These are phyloP conservation scores for Semibalanus balanoides DNA, from an alignment of 1,140 invertebrate genomes.

Conservation along the genomic window DNA sequence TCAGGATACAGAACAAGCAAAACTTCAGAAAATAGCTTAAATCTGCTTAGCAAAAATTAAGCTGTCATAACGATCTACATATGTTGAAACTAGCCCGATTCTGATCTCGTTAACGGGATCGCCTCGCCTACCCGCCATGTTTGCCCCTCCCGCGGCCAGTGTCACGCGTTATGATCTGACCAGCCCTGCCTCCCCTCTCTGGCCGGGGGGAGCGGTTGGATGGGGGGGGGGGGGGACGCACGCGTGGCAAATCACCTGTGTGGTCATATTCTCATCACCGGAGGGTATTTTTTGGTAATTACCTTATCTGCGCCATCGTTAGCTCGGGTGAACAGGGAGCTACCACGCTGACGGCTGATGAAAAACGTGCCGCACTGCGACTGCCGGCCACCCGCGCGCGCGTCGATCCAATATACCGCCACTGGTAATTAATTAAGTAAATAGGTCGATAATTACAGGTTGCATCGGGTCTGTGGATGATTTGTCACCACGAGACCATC, in stretches of 20 bases:
- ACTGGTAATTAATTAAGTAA: neutral
- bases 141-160: no score
- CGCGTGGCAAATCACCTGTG: neutral
- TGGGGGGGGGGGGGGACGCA: neutral
- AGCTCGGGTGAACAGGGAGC: neutral
- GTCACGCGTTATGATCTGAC: no score
- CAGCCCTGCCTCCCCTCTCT: no score
- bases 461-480: neutral
- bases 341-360: neutral
- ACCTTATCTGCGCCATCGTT: neutral
- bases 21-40: no score
- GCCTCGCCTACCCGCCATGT: no score
- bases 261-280: neutral
- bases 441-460: conserved; percentile 2
- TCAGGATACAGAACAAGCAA: no score
- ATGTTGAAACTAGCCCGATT: no score
- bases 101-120: no score
- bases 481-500: neutral
- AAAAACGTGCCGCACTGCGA: neutral
- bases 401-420: neutral
- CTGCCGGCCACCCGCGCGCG: neutral
- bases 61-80: no score
- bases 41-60: no score
- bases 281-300: neutral
- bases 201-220: no score